Conservation (phyloP, 2,797 vertebrate species). For the Vultur gryphus region DNA sequence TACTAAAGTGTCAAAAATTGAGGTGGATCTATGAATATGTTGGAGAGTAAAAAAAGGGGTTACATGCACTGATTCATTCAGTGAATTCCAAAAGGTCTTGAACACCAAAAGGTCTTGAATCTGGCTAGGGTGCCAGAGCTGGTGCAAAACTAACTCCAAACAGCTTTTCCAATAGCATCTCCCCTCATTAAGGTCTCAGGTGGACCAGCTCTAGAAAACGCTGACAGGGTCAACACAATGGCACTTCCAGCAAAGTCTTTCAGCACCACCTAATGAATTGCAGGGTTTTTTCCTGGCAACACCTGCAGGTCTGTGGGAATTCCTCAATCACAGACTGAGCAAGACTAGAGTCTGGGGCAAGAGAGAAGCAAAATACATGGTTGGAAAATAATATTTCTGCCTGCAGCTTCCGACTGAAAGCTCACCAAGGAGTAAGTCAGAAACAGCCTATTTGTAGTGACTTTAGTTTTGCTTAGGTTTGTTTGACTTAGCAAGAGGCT, state of each 20-base stretch:
- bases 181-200: background rate
- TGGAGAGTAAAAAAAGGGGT: background rate
- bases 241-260: background rate
- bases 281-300: background rate
- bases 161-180: background rate
- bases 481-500: background rate
- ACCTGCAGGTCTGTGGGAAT: background rate
- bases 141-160: background rate
- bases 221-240: background rate
- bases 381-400: background rate
- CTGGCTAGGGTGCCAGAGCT: background rate
- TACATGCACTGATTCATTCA: background rate
- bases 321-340: background rate
- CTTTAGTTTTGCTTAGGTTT: background rate
- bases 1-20: slow-evolving; percentile 18
- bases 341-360: background rate
- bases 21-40: background rate
- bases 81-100: background rate
- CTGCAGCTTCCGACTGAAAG: background rate
- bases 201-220: background rate
- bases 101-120: background rate
- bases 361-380: background rate
- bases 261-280: slow-evolving; percentile 24
- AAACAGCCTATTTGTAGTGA: background rate
- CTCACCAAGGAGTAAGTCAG: background rate